phyloP scores from a whole-genome alignment of 2,113 vertebrate species.

The Lutjanus erythropterus region DNA sequence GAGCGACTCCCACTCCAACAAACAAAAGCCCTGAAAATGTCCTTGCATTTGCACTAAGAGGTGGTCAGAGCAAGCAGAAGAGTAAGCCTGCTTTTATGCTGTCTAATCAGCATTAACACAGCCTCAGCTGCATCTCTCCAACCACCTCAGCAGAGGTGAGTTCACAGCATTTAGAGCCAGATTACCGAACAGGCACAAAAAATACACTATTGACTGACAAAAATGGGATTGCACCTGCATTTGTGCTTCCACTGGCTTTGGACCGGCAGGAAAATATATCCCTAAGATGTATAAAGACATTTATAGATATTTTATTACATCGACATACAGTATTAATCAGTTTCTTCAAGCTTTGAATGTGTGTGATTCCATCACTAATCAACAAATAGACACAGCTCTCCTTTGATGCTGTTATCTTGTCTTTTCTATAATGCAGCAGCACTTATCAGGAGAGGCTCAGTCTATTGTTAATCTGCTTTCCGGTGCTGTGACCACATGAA shows the following conservation, averaged over 20 bases:
- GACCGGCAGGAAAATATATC: not conserved
- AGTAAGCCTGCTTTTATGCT: not conserved
- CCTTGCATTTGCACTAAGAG: not conserved
- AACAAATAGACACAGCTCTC: slow-evolving; percentile 54
- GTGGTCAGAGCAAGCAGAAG: not conserved
- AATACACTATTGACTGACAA: not conserved
- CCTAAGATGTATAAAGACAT: not conserved
- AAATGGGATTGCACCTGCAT: not conserved
- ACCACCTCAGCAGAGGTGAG: not conserved
- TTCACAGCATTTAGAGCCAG: slow-evolving; percentile 6
- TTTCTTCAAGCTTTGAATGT: slow-evolving; percentile 24
- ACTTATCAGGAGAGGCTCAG: slow-evolving; percentile 31
- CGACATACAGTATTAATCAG: slow-evolving; percentile 35
- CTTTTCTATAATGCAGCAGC: slow-evolving; percentile 63
- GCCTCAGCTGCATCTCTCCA: slow-evolving; percentile 8
- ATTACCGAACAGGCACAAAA: slow-evolving; percentile 8
- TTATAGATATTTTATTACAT: slow-evolving; percentile 41
- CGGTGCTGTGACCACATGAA: slow-evolving; percentile 34
- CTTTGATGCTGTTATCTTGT: slow-evolving; percentile 42
- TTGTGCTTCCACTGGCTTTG: slow-evolving; percentile 3
- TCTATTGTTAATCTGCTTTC: slow-evolving; percentile 54
- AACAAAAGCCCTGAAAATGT: not conserved
- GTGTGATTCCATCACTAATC: slow-evolving; percentile 50
- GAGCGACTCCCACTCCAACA: too few species aligned
- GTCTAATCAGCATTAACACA: not conserved